phyloP scores from a whole-genome alignment of 1,140 invertebrate genomes.

The Polyergus mexicanus region DNA sequence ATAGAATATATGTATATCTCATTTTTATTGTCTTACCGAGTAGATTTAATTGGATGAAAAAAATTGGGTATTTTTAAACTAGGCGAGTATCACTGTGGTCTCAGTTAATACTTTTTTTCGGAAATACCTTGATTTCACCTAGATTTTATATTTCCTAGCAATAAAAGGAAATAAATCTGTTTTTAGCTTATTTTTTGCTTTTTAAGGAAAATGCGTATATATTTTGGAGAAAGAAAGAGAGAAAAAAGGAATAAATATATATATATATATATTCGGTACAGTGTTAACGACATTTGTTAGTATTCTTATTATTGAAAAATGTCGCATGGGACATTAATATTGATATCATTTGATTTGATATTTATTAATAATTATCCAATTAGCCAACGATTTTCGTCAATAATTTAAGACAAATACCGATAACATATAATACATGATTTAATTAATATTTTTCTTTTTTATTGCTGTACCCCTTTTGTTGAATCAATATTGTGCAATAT shows the following conservation, averaged over 20 bases:
- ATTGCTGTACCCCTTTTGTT: not conserved
- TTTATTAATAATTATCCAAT: not conserved
- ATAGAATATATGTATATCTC: not conserved
- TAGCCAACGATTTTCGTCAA: not conserved
- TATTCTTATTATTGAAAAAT: slow-evolving; percentile 13
- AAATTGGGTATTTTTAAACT: not conserved
- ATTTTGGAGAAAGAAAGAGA: not conserved
- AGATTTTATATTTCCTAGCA: not conserved
- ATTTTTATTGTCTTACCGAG: not conserved
- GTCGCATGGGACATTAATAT: not conserved
- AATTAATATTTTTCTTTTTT: slow-evolving; percentile 9
- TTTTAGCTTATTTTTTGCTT: slow-evolving; percentile 9
- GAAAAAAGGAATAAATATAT: not conserved
- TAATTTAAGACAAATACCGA: not conserved
- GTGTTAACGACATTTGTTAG: not conserved
- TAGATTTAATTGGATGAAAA: not conserved
- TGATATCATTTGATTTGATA: not conserved
- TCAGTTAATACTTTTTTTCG: not conserved
- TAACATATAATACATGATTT: not conserved
- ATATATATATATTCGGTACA: not conserved
- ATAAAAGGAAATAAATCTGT: not conserved
- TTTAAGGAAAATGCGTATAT: not conserved
- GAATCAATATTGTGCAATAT: slow-evolving; percentile 12
- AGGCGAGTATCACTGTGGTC: not conserved
- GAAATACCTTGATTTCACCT: not conserved